These are phyloP conservation scores for Pangasius krempfi DNA, from an alignment of 2,797 vertebrate genomes.

Conservation along the genomic window DNA sequence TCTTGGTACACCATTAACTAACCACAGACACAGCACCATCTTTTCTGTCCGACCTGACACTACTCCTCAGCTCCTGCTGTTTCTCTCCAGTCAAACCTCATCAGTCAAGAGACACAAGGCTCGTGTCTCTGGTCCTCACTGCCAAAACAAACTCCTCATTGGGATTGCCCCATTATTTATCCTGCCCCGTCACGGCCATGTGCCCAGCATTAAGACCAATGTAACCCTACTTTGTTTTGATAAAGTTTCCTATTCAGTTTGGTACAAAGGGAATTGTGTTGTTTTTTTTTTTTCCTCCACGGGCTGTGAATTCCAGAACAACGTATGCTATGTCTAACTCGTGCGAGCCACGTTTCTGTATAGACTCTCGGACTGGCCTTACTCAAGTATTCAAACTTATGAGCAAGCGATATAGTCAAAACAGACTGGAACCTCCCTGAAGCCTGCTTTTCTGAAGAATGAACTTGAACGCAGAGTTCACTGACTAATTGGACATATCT, in stretches of 20 bases:
- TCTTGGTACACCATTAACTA: conserved; percentile 30
- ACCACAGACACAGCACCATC: conserved; percentile 29
- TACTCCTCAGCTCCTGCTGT: conserved; percentile 19
- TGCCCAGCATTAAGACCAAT: conserved; percentile 28
- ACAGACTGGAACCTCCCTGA: conserved; percentile 32
- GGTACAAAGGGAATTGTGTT: not conserved
- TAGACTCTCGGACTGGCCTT: conserved; percentile 3
- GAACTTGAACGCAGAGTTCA: conserved; percentile 11
- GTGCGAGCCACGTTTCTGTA: not conserved
- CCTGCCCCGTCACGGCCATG: conserved; percentile 35
- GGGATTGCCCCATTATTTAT: conserved; percentile 39
- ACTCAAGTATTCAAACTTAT: conserved; percentile 29
- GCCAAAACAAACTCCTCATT: conserved; percentile 44
- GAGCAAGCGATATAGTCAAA: conserved; percentile 37
- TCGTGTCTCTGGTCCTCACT: conserved; percentile 20
- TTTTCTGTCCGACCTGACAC: conserved; percentile 20
- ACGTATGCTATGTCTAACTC: not conserved
- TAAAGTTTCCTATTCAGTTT: conserved; percentile 15
- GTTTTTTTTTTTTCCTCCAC: not conserved
- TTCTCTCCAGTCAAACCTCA: conserved; percentile 23
- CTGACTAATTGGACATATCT: conserved; percentile 31
- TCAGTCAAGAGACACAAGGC: conserved; percentile 38
- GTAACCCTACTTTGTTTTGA: conserved; percentile 34
- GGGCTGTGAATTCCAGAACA: conserved; percentile 30
- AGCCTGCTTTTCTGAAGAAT: not conserved